Evolutionary conservation across 2,113 vertebrate species (phyloP).

Genomic region (Lophura nycthemera): DNA sequence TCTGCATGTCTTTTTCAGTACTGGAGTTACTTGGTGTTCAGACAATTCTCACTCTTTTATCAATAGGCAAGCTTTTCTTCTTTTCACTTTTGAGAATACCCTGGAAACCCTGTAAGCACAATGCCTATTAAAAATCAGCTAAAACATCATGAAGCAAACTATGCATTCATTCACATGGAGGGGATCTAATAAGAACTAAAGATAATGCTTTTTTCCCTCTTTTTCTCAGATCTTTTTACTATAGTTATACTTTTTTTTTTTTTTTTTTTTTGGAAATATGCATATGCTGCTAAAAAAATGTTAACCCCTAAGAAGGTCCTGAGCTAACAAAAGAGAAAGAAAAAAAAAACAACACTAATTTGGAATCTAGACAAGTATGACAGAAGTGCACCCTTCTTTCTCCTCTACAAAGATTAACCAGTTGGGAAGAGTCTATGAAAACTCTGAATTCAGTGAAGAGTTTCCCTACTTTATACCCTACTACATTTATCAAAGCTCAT

Average conservation of each 20-base stretch:
- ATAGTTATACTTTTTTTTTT: background rate
- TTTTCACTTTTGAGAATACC: background rate
- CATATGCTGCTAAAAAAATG: background rate
- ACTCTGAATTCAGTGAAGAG: background rate
- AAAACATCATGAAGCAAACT: background rate
- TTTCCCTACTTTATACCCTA: background rate
- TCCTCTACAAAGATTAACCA: background rate
- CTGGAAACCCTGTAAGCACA: background rate
- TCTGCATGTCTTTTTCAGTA: background rate
- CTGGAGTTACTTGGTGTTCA: background rate
- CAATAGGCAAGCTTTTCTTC: background rate
- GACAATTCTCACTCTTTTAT: background rate
- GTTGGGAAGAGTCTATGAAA: background rate
- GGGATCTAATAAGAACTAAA: background rate
- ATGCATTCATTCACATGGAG: background rate
- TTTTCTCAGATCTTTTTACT: background rate
- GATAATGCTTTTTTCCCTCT: background rate
- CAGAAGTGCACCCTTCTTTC: background rate
- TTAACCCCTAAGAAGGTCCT: background rate
- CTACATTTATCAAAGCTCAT: background rate
- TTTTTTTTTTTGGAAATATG: background rate
- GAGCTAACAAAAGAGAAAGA: background rate
- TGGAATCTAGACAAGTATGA: background rate
- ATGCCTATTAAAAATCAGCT: background rate
- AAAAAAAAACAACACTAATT: rapidly evolving